phyloP scores from a whole-genome alignment of 2,113 vertebrate species.

The Protobothrops flavoviridis region DNA sequence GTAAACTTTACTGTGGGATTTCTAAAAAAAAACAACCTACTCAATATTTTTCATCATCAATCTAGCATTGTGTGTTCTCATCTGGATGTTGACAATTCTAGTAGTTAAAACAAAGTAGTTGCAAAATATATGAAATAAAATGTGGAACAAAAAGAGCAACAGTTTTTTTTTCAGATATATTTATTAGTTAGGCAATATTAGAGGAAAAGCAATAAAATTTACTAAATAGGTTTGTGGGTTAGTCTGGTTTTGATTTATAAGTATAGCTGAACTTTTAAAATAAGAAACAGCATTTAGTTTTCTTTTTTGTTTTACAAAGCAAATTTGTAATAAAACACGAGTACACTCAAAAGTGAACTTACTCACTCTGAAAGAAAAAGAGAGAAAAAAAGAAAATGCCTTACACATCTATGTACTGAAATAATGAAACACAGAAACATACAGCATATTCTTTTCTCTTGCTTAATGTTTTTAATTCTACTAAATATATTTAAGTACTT shows the following conservation, averaged over 20 bases:
- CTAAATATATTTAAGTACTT: background rate
- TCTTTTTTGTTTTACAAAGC: background rate
- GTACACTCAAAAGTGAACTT: slow-evolving; percentile 18
- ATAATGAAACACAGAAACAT: background rate
- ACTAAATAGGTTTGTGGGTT: slow-evolving; percentile 4
- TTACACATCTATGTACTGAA: background rate
- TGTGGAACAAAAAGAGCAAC: background rate
- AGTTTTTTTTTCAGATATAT: background rate
- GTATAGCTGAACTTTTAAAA: background rate
- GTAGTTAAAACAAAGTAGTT: background rate
- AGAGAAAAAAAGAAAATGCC: background rate
- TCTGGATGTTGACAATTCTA: background rate
- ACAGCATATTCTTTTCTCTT: background rate
- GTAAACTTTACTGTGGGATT: slow-evolving; percentile 50
- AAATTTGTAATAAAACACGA: background rate
- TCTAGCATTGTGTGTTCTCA: background rate
- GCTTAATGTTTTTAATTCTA: background rate
- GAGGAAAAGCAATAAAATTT: background rate
- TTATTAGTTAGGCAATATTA: background rate
- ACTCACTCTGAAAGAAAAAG: background rate
- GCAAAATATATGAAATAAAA: background rate
- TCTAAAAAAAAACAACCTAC: background rate
- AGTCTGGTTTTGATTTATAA: background rate
- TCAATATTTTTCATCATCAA: slow-evolving; percentile 22
- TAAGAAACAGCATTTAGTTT: slow-evolving; percentile 8